These are phyloP conservation scores for Zingel zingel DNA, from an alignment of 2,113 vertebrate genomes.

Conservation along the genomic window DNA sequence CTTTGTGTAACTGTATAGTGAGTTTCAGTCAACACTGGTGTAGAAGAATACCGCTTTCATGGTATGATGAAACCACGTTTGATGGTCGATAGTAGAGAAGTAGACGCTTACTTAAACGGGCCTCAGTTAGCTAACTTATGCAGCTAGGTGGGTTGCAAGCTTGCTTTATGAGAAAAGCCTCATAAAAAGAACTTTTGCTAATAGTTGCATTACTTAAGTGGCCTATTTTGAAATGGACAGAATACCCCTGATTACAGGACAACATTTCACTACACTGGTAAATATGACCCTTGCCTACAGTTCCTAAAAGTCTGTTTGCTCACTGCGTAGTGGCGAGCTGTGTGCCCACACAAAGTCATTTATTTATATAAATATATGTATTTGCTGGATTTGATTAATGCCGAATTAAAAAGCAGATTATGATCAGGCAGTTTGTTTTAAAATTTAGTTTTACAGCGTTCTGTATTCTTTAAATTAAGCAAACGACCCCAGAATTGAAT, in stretches of 20 bases:
- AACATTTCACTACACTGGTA: not conserved
- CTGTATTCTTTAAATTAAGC: fast-evolving
- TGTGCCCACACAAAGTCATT: not conserved
- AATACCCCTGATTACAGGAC: not conserved
- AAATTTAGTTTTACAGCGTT: fast-evolving
- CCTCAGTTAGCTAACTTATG: not conserved
- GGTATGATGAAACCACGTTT: no score
- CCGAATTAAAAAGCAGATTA: not conserved
- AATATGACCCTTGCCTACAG: not conserved
- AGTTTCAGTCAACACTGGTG: not conserved
- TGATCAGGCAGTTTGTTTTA: fast-evolving
- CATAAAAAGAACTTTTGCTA: not conserved
- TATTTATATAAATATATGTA: not conserved
- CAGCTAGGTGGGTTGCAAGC: not conserved
- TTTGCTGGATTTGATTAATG: not conserved
- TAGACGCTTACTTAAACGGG: no score
- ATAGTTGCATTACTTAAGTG: not conserved
- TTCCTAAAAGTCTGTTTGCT: not conserved
- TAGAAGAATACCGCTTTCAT: no score
- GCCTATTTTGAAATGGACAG: not conserved
- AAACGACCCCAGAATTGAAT: not conserved
- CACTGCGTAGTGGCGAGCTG: not conserved
- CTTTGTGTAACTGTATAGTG: no score
- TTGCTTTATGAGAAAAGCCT: not conserved
- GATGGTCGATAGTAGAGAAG: no score